A percentile compares a stretch with the other conserved stretches of the same genome.
phyloP scores from a whole-genome alignment of 2,113 vertebrate species.

The Accipiter virgatus region DNA sequence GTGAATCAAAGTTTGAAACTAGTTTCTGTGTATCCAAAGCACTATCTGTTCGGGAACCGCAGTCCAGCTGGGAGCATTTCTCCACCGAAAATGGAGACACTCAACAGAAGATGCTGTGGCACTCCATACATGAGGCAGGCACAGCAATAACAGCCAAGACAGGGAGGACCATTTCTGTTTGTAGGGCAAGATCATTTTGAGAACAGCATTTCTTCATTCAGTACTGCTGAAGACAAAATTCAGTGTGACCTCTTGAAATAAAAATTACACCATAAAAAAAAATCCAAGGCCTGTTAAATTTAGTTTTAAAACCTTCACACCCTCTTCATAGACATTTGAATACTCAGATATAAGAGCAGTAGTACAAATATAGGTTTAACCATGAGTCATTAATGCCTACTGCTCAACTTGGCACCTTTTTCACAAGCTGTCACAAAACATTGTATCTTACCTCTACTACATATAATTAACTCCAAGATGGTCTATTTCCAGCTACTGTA shows the following conservation, averaged over 20 bases:
- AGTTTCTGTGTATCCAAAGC: background rate
- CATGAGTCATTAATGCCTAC: background rate
- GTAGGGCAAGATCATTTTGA: background rate
- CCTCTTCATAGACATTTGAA: background rate
- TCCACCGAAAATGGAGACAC: background rate
- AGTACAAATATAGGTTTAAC: background rate
- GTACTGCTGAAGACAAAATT: background rate
- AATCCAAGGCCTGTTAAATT: background rate
- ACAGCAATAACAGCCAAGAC: background rate
- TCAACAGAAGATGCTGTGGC: rapidly evolving
- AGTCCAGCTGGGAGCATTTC: background rate
- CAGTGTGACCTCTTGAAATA: background rate
- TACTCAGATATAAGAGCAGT: background rate
- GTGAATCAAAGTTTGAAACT: background rate
- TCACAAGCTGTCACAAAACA: background rate
- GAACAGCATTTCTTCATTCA: background rate
- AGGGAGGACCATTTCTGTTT: background rate
- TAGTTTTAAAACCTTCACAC: background rate
- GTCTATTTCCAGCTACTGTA: background rate
- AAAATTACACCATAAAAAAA: background rate
- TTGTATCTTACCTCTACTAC: background rate
- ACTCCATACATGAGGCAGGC: background rate
- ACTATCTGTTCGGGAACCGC: background rate
- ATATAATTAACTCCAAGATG: background rate
- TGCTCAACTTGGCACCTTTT: background rate